Evolutionary conservation across 2,888 invertebrate genomes (phyloP), one percentile per base, ranked within the genome.

Genomic region (Xestia sexstrigata): DNA sequence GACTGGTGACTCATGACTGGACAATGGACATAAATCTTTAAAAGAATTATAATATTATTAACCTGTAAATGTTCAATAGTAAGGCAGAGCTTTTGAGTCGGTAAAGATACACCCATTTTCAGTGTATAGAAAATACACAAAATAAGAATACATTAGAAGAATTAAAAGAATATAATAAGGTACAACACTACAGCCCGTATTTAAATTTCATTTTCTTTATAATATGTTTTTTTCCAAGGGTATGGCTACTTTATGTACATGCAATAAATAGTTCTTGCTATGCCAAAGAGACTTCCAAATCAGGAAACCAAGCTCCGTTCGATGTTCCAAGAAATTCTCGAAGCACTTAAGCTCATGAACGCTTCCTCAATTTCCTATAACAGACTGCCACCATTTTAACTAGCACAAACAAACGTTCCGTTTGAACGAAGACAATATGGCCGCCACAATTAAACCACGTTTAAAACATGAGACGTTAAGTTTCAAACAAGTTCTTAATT

Each of bases 401-500:
- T 42, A 35, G 58, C 65, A 58, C 20, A 47, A 83, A 63, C 67
- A 68, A 71, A 68, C 20, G 63, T 70, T 67, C 47, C 42, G 49
- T 83, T 83, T 70, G 20, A 67, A 79, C 23, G 52, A 70, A 86
- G 55, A 74, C 78, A 87, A 78, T 68, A 88, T 77, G 75, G 80
- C 76, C 23, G 70, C 23, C 66, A 74, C 76, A 85, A 87, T 87
- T 83, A 87, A 78, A 87, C 84, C 70, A 78, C 70, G 66, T 81
- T 84, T 76, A 52, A 88, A 87, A 79, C 78, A 78, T 72, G 81
- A 87, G 66, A 81, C 83, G 78, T 71, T 78, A 70, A 87, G 79
- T 85, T 83, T 85, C 62, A 81, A 84, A 82, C 78, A 69, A 85
- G 78, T 88, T 87, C 69, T 72, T 87, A 87, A 87, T 87, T 88